Percentiles rank a stretch among this genome's conserved stretches.
phyloP scores from a whole-genome alignment of 2,797 vertebrate genomes.

The Chaetodon trifasciatus region DNA sequence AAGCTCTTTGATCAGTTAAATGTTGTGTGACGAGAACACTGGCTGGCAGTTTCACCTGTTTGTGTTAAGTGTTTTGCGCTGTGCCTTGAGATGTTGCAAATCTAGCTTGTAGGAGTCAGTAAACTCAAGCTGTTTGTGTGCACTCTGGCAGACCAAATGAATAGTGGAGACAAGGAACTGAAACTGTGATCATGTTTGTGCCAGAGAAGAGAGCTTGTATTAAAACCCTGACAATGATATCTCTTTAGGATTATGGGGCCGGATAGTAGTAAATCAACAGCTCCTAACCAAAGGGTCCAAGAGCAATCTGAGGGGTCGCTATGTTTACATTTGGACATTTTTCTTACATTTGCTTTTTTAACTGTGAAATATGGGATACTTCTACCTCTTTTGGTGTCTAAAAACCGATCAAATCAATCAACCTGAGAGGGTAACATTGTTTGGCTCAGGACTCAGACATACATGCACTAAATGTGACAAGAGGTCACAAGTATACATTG shows the following conservation, averaged over 20 bases:
- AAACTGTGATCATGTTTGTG: conserved; percentile 28
- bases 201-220: background rate
- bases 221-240: background rate
- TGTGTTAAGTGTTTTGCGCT: conserved; percentile 43
- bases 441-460: background rate
- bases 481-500: too few species aligned
- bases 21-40: conserved; percentile 62
- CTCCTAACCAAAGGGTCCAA: background rate
- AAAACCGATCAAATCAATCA: background rate
- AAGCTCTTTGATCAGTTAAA: conserved; percentile 71
- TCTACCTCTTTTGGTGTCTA: background rate
- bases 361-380: background rate
- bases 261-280: background rate
- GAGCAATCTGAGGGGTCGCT: background rate
- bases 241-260: background rate
- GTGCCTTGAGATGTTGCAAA: conserved; percentile 42
- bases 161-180: conserved; percentile 26
- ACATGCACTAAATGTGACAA: background rate
- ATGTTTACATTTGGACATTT: background rate
- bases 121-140: conserved; percentile 55
- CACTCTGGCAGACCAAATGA: conserved; percentile 47
- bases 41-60: conserved; percentile 63
- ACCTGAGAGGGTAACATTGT: background rate
- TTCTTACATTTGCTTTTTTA: background rate
- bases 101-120: conserved; percentile 50